Evolutionary conservation across 2,888 invertebrate genomes (phyloP).

Genomic region (Liposcelis brunnea): DNA sequence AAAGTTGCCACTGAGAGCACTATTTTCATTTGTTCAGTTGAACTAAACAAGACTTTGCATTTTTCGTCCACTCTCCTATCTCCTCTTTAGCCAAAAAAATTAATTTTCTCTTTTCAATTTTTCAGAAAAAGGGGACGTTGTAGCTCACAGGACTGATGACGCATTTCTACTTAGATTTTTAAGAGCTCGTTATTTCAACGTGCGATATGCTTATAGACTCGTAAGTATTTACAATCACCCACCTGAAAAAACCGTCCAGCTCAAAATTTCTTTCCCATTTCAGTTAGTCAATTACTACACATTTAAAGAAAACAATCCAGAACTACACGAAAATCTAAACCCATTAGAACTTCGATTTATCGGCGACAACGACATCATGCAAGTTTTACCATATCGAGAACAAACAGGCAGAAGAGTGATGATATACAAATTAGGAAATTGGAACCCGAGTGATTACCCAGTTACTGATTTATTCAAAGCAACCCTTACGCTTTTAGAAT

Average conservation of each 20-base stretch:
- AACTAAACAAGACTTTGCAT: too few relatives aligned
- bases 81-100: not conserved
- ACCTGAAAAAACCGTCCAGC: too few relatives aligned
- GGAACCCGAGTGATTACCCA: conserved; percentile 49
- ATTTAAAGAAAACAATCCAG: conserved; percentile 54
- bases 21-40: too few relatives aligned
- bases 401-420: conserved; percentile 54
- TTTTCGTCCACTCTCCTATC: too few relatives aligned
- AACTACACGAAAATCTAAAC: conserved; percentile 46
- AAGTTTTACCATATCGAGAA: conserved; percentile 59
- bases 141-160: conserved; percentile 51
- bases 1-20: too few relatives aligned
- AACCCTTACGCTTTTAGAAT: conserved; percentile 34
- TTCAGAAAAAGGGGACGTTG: conserved; percentile 49
- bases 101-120: conserved; percentile 18
- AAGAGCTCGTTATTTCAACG: conserved; percentile 52
- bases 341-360: conserved; percentile 42
- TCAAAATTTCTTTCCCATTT: not conserved
- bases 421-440: conserved; percentile 48
- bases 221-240: too few relatives aligned
- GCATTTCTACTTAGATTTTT: conserved; percentile 55
- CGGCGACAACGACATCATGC: conserved; percentile 45
- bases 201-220: conserved; percentile 54
- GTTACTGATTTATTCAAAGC: conserved; percentile 55
- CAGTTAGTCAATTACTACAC: conserved; percentile 57